Percentiles rank a stretch among this genome's conserved stretches.
These are phyloP conservation scores for Heliconius congener DNA, from an alignment of 1,140 invertebrate genomes.

Conservation along the genomic window DNA sequence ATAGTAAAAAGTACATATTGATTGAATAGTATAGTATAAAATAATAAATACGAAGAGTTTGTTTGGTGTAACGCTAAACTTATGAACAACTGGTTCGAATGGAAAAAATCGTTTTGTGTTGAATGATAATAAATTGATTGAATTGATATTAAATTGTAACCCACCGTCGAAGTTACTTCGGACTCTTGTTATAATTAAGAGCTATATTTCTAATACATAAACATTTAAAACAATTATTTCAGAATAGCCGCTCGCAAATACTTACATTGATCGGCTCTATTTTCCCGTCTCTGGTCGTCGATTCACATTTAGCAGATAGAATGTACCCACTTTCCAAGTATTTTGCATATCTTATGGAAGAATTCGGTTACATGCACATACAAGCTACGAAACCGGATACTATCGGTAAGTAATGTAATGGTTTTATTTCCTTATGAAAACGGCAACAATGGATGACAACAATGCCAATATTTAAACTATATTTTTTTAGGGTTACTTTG, in stretches of 20 bases:
- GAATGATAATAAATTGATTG: no score
- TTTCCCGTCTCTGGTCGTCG: conserved; percentile 80
- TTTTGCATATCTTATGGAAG: conserved; percentile 82
- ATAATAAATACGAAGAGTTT: no score
- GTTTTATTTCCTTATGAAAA: not conserved
- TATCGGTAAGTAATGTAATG: conserved; percentile 73
- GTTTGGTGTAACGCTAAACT: no score
- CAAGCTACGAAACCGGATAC: conserved; percentile 96
- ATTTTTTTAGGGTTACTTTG: no score
- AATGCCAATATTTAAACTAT: no score
- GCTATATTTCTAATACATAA: not conserved
- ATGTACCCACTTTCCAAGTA: conserved; percentile 84
- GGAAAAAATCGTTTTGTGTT: no score
- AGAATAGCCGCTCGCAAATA: conserved; percentile 42
- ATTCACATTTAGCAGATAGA: conserved; percentile 81
- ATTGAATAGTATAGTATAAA: no score
- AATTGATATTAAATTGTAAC: no score
- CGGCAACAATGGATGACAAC: not conserved
- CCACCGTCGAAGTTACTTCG: no score
- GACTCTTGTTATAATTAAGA: no score
- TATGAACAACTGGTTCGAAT: no score
- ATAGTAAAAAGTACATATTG: no score
- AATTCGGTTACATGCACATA: conserved; percentile 91
- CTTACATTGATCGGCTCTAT: conserved; percentile 52
- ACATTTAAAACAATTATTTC: conserved; percentile 24